Evolutionary conservation across 2,113 vertebrate species (phyloP).

Genomic region (Odobenus rosmarus): DNA sequence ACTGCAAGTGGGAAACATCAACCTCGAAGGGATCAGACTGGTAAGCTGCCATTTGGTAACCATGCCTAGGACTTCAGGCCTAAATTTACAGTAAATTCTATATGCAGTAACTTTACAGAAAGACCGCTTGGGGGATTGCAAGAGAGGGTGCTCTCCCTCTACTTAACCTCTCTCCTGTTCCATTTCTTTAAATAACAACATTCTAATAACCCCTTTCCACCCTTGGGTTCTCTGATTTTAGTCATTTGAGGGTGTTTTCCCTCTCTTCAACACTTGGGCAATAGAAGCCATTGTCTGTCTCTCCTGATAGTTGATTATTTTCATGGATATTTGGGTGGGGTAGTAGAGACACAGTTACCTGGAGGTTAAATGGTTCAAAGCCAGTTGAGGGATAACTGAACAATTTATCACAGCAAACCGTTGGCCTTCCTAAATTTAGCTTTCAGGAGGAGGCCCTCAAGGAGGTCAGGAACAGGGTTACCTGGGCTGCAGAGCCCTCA

Average conservation of each 20-base stretch:
- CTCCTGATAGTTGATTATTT: background rate
- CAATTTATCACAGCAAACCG: background rate
- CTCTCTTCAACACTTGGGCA: conserved; percentile 19
- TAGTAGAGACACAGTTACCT: background rate
- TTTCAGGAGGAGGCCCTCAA: background rate
- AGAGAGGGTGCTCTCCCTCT: background rate
- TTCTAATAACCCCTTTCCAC: background rate
- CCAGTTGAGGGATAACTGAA: background rate
- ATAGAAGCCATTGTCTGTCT: background rate
- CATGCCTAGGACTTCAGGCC: background rate
- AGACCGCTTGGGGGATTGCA: background rate
- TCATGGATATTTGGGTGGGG: background rate
- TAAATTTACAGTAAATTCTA: background rate
- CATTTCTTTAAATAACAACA: background rate
- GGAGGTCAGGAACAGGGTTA: background rate
- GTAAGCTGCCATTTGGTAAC: background rate
- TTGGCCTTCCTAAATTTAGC: background rate
- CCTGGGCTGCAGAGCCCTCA: background rate
- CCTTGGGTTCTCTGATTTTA: background rate
- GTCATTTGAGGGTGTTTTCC: background rate
- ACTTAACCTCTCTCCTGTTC: background rate
- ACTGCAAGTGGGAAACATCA: background rate
- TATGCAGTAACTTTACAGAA: background rate
- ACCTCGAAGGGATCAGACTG: background rate
- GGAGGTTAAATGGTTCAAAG: background rate